phyloP scores from a whole-genome alignment of 2,113 vertebrate species.

The Aptenodytes forsteri region DNA sequence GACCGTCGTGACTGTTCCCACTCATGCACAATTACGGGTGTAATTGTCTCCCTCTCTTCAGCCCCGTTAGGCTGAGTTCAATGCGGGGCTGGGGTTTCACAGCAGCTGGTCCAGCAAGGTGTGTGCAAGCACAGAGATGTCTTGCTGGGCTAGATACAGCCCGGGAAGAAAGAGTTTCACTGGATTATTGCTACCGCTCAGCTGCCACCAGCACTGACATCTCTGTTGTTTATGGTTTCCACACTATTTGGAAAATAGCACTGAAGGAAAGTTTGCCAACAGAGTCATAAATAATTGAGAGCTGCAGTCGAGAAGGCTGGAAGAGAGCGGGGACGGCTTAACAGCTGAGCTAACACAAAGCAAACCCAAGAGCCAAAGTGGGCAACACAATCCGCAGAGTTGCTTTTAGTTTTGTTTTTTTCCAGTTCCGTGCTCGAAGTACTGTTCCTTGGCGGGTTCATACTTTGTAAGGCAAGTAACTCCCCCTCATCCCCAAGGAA shows the following conservation, averaged over 20 bases:
- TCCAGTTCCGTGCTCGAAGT: neutral
- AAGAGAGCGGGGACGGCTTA: neutral
- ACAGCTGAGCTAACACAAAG: conserved; percentile 7
- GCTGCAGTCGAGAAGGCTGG: neutral
- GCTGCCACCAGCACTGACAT: neutral
- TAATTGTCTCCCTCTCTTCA: neutral
- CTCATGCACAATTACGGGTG: neutral
- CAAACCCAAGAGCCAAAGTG: rapidly evolving
- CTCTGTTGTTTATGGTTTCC: neutral
- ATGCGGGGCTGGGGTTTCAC: neutral
- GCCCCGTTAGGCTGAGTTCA: neutral
- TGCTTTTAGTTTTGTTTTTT: neutral
- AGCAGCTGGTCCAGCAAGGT: neutral
- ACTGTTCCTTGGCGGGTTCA: neutral
- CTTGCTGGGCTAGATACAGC: neutral
- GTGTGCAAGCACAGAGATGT: neutral
- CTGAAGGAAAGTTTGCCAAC: conserved; percentile 24
- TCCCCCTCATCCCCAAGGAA: neutral
- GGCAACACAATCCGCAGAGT: neutral
- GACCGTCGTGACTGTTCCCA: neutral
- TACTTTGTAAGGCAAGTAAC: neutral
- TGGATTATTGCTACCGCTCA: neutral
- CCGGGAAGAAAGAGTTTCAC: neutral
- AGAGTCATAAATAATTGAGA: conserved; percentile 27
- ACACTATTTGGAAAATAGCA: neutral